Evolutionary conservation across 37 sponge, comb jelly and placozoan genomes (phyloP).

Genomic region (Cliona cf. orientalis): DNA sequence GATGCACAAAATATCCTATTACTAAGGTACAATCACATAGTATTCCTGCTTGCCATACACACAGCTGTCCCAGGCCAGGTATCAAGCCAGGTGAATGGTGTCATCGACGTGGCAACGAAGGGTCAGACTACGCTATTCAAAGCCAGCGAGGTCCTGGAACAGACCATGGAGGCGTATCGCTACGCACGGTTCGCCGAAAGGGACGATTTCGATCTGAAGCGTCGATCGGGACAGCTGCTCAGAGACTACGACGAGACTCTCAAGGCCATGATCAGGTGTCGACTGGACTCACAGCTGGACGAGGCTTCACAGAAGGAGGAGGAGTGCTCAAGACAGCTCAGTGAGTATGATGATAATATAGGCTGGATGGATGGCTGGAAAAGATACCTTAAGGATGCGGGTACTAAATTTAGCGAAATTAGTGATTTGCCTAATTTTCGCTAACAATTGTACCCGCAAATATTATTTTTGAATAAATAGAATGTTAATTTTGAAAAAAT

Average conservation of each 20-base stretch:
- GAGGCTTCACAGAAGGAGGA: conserved; percentile 5
- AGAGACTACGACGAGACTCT: conserved; percentile 24
- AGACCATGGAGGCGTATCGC: conserved; percentile 13
- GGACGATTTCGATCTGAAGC: conserved; percentile 26
- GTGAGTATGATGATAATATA: conserved; percentile 18
- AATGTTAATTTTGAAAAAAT: too few relatives aligned
- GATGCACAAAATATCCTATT: too few relatives aligned
- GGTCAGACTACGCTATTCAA: conserved; percentile 41
- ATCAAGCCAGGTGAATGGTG: conserved; percentile 19
- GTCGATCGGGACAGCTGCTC: background rate
- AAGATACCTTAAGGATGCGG: too few relatives aligned
- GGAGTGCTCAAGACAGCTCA: conserved; percentile 1
- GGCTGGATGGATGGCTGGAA: too few relatives aligned
- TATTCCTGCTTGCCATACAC: too few relatives aligned
- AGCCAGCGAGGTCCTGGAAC: conserved; percentile 31
- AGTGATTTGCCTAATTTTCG: too few relatives aligned
- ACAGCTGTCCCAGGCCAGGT: conserved; percentile 31
- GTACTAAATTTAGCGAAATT: too few relatives aligned
- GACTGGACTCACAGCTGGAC: conserved; percentile 13
- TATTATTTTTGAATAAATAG: too few relatives aligned
- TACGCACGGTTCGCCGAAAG: conserved; percentile 34
- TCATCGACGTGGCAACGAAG: conserved; percentile 20
- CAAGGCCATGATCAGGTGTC: background rate
- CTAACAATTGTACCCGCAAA: too few relatives aligned
- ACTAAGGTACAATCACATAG: too few relatives aligned